Base-by-base conservation (phyloP, 2,888 invertebrate species). In the Ochropacha duplaris region DNA sequence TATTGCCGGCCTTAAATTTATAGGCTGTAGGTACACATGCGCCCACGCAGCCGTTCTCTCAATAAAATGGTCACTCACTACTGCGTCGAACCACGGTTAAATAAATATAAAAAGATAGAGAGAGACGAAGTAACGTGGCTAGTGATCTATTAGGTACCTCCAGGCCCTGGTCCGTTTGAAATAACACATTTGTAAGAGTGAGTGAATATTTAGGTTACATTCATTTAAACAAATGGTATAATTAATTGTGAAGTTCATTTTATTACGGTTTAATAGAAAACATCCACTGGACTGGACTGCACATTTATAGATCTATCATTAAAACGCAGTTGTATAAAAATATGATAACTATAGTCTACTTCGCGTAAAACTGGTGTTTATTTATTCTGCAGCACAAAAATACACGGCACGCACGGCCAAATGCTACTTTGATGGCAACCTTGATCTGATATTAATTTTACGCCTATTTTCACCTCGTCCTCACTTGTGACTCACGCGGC, bases 1-100 rank as follows among this genome's bases (percentile, higher is more conserved):
- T 92, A 92, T 90, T 84, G 77, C 82, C 78, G 77, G 80, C 78
- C 83, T 86, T 85, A 88, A 88, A 92, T 92, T 91, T 91, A 91
- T 87, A 82, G 86, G 79, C 79, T 80, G 81, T 86, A 84, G 79
- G 79, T 84, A 84, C 66, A 61, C 72, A 62, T 81, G 86, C 88
- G 84, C 90, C 91, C 83, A 90, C 92, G 90, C 89, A 77, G 64
- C 62, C 63, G 74, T 67, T 79, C 76, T 73, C 76, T 77, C 77
- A 79, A 84, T 87, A 86, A 87, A 86, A 86, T 85, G 76, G 79
- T 80, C 77, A 74, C 69, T 74, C 68, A 66, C 72, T 71, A 31
- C 72, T 71, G 71, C 73, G 69, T 69, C 73, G 74, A 74, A 80
- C 79, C 78, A 74, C 77, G 76, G 76, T 74, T 72, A 80, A 80